phyloP scores from a whole-genome alignment of 2,888 invertebrate species.

The Drosophila siamana region DNA sequence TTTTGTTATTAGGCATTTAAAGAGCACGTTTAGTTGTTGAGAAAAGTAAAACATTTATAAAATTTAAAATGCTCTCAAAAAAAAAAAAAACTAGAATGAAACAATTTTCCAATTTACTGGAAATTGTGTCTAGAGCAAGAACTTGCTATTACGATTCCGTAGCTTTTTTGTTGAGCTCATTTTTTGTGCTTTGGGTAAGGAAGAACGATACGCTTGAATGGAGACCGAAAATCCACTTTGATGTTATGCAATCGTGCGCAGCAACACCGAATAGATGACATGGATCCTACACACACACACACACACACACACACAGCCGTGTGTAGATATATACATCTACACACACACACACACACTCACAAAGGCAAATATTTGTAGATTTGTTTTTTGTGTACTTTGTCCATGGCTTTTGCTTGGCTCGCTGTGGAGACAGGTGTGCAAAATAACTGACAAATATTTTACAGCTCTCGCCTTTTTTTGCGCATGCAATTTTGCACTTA shows the following conservation, averaged over 20 bases:
- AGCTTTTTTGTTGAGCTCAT: constrained; percentile 17
- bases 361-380: constrained; percentile 42
- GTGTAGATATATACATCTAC: not conserved
- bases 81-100: not conserved
- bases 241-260: constrained; percentile 71
- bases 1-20: not conserved
- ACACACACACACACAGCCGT: constrained; percentile 4
- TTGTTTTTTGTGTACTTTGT: constrained; percentile 63
- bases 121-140: constrained; percentile 45
- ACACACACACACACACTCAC: not conserved
- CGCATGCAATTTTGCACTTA: constrained; percentile 45
- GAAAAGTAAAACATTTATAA: constrained; percentile 45
- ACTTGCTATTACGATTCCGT: constrained; percentile 30
- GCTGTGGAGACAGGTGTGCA: constrained; percentile 77
- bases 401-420: constrained; percentile 32
- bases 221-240: constrained; percentile 64
- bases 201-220: constrained; percentile 47
- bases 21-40: not conserved
- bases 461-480: constrained; percentile 60
- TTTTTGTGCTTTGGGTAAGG: constrained; percentile 20
- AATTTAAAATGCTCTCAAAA: constrained; percentile 50
- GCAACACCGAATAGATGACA: constrained; percentile 32
- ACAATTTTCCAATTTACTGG: constrained; percentile 24
- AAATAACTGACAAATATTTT: constrained; percentile 74
- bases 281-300: constrained; percentile 11